A percentile compares a stretch with the other conserved stretches of the same genome.
Evolutionary conservation across 2,113 vertebrate species (phyloP).

Genomic region (Athene cunicularia): DNA sequence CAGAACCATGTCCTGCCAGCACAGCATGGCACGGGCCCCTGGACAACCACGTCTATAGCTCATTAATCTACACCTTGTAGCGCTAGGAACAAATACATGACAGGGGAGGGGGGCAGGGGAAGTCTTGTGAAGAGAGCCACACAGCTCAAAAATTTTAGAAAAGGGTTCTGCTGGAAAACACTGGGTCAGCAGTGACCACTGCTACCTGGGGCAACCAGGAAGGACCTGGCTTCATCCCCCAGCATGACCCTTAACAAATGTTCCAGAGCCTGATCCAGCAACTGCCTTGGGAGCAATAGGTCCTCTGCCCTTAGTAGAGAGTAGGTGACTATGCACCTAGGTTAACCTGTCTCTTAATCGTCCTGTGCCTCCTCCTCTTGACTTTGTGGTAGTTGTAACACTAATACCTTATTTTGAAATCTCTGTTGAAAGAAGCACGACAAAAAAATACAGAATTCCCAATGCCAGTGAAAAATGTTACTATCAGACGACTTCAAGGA

Average conservation of each 20-base stretch:
- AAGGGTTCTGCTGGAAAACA: background rate
- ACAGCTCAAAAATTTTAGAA: background rate
- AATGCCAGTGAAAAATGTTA: background rate
- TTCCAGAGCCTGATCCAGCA: background rate
- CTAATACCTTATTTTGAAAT: background rate
- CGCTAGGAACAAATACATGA: background rate
- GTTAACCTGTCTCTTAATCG: background rate
- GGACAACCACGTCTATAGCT: background rate
- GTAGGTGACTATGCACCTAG: background rate
- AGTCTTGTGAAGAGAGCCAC: background rate
- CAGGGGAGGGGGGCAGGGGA: fast-evolving
- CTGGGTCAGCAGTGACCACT: background rate
- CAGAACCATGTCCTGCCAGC: fast-evolving
- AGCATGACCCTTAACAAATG: background rate
- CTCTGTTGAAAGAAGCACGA: background rate
- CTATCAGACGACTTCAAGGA: background rate
- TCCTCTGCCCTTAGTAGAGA: background rate
- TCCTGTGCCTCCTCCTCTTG: background rate
- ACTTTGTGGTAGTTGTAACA: background rate
- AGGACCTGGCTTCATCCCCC: background rate
- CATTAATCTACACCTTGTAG: background rate
- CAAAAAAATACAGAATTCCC: background rate
- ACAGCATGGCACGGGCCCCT: background rate
- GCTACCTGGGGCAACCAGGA: background rate
- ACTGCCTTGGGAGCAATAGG: background rate